Evolutionary conservation across 2,113 vertebrate species (phyloP).

Genomic region (Alces alces): DNA sequence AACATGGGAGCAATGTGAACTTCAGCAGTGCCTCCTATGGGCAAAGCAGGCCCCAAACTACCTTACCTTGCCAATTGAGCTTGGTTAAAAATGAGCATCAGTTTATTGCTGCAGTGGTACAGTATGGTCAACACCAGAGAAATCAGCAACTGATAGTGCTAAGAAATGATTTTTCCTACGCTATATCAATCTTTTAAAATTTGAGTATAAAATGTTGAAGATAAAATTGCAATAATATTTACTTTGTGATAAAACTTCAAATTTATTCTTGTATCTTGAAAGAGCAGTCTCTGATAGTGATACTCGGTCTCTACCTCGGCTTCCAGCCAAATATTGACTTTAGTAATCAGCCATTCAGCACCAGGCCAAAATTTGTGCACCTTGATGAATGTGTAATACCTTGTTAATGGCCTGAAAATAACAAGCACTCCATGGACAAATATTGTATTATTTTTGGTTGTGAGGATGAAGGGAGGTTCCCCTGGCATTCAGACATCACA

Average conservation of each 20-base stretch:
- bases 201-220: not conserved
- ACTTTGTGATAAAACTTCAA: slow-evolving; percentile 12
- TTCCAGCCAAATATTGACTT: not conserved
- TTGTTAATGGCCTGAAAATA: not conserved
- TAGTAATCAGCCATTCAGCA: not conserved
- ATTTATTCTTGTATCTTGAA: not conserved
- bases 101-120: not conserved
- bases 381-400: not conserved
- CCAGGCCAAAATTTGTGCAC: not conserved
- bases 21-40: not conserved
- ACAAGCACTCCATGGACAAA: not conserved
- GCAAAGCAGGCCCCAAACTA: not conserved
- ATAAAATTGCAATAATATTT: slow-evolving; percentile 12
- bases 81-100: not conserved
- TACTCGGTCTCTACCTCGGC: not conserved
- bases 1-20: not conserved
- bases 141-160: not conserved
- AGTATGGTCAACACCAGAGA: not conserved
- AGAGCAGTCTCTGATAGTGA: not conserved
- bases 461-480: not conserved
- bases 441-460: not conserved
- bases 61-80: not conserved
- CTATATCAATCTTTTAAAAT: not conserved
- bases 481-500: too few relatives aligned
- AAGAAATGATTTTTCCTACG: not conserved